These are phyloP conservation scores for Diabrotica virgifera DNA, from an alignment of 1,140 invertebrate species.

Conservation along the genomic window DNA sequence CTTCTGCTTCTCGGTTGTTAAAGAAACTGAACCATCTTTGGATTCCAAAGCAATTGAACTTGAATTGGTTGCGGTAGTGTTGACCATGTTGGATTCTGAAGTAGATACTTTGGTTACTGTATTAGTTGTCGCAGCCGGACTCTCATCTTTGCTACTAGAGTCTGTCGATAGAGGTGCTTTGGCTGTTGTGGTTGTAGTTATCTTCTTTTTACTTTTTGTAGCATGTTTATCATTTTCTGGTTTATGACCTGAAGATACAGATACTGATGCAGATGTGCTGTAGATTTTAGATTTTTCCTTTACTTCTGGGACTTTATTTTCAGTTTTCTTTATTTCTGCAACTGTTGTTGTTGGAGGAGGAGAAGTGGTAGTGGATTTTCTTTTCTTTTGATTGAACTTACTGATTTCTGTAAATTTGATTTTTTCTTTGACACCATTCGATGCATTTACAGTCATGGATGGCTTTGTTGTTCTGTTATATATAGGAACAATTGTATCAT, in stretches of 20 bases:
- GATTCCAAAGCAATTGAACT: conserved; percentile 46
- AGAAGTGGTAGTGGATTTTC: neutral
- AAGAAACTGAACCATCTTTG: conserved; percentile 57
- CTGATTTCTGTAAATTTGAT: conserved; percentile 14
- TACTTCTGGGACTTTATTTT: conserved; percentile 12
- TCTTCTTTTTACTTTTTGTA: conserved; percentile 16
- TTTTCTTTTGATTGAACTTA: conserved; percentile 20
- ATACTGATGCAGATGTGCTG: conserved; percentile 37
- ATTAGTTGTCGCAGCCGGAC: neutral
- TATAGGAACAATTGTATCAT: neutral
- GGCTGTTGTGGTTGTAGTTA: neutral
- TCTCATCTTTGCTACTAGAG: too few species aligned
- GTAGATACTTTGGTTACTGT: neutral
- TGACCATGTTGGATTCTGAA: conserved; percentile 1
- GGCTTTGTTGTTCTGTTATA: conserved; percentile 32
- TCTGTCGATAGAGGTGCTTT: neutral
- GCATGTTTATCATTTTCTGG: conserved; percentile 26
- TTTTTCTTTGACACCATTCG: conserved; percentile 17
- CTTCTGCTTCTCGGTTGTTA: conserved; percentile 49
- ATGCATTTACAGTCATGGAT: conserved; percentile 18
- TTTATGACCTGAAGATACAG: conserved; percentile 20
- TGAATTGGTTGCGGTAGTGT: conserved; percentile 28
- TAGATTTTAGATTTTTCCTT: conserved; percentile 22
- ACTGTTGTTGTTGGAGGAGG: neutral
- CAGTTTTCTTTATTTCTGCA: neutral